These are phyloP conservation scores for Drosophila yakuba DNA, from an alignment of 1,140 invertebrate species.

Conservation along the genomic window DNA sequence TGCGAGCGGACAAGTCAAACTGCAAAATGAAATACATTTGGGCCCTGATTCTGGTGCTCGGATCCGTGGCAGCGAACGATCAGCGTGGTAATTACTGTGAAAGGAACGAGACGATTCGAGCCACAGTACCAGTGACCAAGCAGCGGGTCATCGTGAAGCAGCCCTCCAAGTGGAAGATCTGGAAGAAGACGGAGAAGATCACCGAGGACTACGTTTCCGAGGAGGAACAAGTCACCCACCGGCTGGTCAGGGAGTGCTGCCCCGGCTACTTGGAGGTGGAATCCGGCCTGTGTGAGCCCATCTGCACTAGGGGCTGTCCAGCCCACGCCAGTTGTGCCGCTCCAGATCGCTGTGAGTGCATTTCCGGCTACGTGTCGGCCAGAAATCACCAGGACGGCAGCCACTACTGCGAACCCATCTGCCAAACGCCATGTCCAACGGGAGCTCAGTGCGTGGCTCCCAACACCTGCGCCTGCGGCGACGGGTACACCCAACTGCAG, in stretches of 20 bases:
- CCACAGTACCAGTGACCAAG: slow-evolving; percentile 50
- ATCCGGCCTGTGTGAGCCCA: slow-evolving; percentile 61
- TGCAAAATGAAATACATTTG: slow-evolving; percentile 34
- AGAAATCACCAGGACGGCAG: slow-evolving; percentile 51
- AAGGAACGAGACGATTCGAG: slow-evolving; percentile 51
- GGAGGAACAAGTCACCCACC: slow-evolving; percentile 49
- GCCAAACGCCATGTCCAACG: slow-evolving; percentile 36
- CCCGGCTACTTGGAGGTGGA: slow-evolving; percentile 54
- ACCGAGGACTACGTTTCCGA: slow-evolving; percentile 44
- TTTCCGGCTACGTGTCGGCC: slow-evolving; percentile 60
- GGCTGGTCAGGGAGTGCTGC: slow-evolving; percentile 60
- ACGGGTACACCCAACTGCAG: slow-evolving; percentile 38
- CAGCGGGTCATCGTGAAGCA: slow-evolving; percentile 45
- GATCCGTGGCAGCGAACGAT: slow-evolving; percentile 13
- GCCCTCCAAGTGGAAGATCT: slow-evolving; percentile 56
- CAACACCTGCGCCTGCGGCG: slow-evolving; percentile 63
- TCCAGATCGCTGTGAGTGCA: slow-evolving; percentile 68
- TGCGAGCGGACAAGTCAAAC: slow-evolving; percentile 23
- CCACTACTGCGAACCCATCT: slow-evolving; percentile 69
- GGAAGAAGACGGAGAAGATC: slow-evolving; percentile 53
- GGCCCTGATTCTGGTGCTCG: slow-evolving; percentile 30
- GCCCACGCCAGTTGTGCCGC: slow-evolving; percentile 66
- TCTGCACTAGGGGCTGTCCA: slow-evolving; percentile 67
- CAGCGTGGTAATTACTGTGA: slow-evolving; percentile 59
- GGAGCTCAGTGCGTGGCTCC: slow-evolving; percentile 60